Conservation (phyloP, 1,140 invertebrate species). For the Rhopalosiphum maidis region DNA sequence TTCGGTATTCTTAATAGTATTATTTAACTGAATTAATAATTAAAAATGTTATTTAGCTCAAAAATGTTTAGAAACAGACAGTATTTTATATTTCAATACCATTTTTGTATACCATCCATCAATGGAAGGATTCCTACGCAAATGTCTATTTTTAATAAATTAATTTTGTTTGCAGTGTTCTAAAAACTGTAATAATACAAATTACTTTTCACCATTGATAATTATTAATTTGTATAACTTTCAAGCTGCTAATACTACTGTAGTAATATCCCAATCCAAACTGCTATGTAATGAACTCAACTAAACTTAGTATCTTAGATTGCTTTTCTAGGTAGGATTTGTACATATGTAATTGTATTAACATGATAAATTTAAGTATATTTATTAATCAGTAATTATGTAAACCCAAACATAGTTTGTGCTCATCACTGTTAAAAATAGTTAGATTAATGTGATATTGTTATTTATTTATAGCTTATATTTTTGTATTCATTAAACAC, state of each 20-base stretch:
- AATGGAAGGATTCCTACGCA: neutral
- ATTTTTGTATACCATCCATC: slow-evolving; percentile 8
- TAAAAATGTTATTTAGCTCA: neutral
- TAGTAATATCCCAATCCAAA: neutral
- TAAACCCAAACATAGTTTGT: slow-evolving; percentile 28
- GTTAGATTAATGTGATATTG: neutral
- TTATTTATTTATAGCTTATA: neutral
- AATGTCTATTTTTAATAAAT: neutral
- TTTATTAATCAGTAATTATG: neutral
- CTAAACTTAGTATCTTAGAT: neutral
- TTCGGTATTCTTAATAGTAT: slow-evolving; percentile 40
- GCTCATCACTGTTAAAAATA: slow-evolving; percentile 48
- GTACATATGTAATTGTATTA: neutral
- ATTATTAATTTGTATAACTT: neutral
- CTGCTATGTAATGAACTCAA: neutral
- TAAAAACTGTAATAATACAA: neutral
- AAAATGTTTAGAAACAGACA: neutral
- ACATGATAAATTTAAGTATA: neutral
- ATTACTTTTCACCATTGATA: neutral
- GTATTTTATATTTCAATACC: slow-evolving; percentile 13
- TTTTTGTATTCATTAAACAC: neutral
- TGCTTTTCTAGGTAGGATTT: neutral
- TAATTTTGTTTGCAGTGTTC: neutral
- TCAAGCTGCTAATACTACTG: neutral
- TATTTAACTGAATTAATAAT: neutral